Conservation (phyloP, 2,113 vertebrate species). For the Cyprinus carpio region DNA sequence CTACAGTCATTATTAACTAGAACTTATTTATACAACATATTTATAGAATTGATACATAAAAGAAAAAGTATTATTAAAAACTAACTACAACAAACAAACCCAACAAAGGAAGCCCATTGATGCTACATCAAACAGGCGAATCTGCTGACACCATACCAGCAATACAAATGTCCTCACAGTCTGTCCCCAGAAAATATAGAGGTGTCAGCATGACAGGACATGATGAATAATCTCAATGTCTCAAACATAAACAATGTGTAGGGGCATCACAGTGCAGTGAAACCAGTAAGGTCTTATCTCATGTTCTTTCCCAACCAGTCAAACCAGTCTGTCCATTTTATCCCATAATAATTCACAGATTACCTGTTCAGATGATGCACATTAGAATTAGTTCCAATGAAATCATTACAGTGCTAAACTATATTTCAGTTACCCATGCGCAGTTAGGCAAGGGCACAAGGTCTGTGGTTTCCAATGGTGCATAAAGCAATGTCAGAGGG, state of each 20-base stretch:
- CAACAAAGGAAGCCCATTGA: neutral
- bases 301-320: neutral
- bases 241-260: slow-evolving; percentile 33
- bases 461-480: slow-evolving; percentile 29
- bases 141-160: slow-evolving; percentile 21
- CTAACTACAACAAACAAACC: too few species aligned
- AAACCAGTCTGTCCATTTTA: slow-evolving; percentile 17
- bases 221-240: slow-evolving; percentile 32
- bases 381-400: neutral
- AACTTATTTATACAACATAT: neutral
- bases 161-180: slow-evolving; percentile 22
- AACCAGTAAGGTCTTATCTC: slow-evolving; percentile 7
- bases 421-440: neutral
- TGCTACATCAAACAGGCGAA: slow-evolving; percentile 29
- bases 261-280: neutral
- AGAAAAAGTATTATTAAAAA: slow-evolving; percentile 10
- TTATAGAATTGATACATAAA: neutral
- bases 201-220: slow-evolving; percentile 19
- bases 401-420: neutral
- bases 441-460: neutral
- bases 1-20: too few species aligned
- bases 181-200: neutral
- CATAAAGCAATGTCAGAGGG: slow-evolving; percentile 61
- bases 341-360: neutral
- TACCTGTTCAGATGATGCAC: neutral